Base-by-base conservation (phyloP, 2,113 vertebrate genomes). In the Cyanoramphus novaezelandiae region DNA sequence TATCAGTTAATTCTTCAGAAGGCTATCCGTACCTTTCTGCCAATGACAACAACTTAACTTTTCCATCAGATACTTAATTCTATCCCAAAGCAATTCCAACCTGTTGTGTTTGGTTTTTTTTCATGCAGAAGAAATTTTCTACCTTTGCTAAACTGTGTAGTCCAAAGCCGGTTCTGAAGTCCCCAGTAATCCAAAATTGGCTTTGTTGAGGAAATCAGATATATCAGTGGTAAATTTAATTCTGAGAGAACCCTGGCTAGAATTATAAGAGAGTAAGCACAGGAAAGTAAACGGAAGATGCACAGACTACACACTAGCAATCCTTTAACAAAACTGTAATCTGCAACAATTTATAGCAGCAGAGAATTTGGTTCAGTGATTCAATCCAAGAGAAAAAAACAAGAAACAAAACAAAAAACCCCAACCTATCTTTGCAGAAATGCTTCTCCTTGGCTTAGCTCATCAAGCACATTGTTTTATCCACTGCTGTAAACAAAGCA, bases 401-500 rank as follows among this genome's bases (percentile, higher is more conserved):
- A 55, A 0, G 10, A 35, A 59, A 35, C 17, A 17, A 29, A 53
- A 31, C 28, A 53, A 31, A 53, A 31, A 18, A 17, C 6, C 16
- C 29, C 18, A 37, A 65, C 0, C 6, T 28, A 72, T 82, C 68
- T 67, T 62, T 78, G 39, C 43, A 91, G 64, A 91, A 95, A 81
- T 82, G 46, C 27, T 80, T 93, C 82, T 90, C 76, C 70, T 85
- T 88, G 64, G 49, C 43, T 94, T 94, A 95, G 49, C 46, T 97
- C 75, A 91, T 87, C 88, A 90, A 85, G 65, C 82, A 72, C 68
- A 77, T 88, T 94, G 85, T 82, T 93, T 95, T 92, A 88, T 62
- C 59, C 76, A 72, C 64, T 74, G 68, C 41, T 92, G 60, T 94
- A 96, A 97, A 97, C 92, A 97, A 95, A 96, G 92, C 83, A 96